Conservation (phyloP, 2,888 invertebrate species). For the Muscina levida region DNA sequence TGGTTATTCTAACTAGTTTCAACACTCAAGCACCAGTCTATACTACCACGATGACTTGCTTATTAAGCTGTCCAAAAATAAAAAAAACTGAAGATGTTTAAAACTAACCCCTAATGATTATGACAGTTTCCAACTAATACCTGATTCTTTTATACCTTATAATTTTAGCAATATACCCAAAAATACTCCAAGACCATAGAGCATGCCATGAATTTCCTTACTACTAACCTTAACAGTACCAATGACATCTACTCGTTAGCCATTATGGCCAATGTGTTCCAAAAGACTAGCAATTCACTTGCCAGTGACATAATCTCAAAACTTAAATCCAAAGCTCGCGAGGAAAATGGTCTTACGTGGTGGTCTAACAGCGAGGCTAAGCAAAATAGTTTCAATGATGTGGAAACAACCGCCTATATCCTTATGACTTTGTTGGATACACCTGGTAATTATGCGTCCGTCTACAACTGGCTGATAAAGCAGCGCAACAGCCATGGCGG, state of each 20-base stretch:
- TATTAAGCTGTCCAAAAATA: no score
- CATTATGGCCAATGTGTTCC: constrained; percentile 87
- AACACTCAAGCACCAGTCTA: no score
- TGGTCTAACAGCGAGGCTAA: constrained; percentile 82
- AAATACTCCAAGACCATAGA: constrained; percentile 86
- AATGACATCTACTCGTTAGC: constrained; percentile 87
- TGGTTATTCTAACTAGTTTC: no score
- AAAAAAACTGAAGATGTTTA: no score
- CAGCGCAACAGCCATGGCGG: constrained; percentile 84
- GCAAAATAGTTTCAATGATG: constrained; percentile 81
- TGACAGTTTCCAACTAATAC: neutral
- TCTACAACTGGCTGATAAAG: constrained; percentile 86
- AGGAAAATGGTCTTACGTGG: constrained; percentile 84
- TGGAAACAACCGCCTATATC: constrained; percentile 93
- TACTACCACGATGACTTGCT: no score
- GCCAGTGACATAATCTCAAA: constrained; percentile 80
- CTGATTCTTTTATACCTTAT: constrained; percentile 7
- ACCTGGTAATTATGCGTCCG: constrained; percentile 77
- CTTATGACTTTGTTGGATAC: constrained; percentile 83
- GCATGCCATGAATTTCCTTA: constrained; percentile 88
- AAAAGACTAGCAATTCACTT: constrained; percentile 83
- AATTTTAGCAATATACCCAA: constrained; percentile 13
- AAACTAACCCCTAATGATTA: no score
- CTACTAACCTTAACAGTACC: constrained; percentile 83
- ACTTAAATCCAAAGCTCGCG: constrained; percentile 80